phyloP scores from a whole-genome alignment of 2,113 vertebrate genomes.

The Sitta europaea region DNA sequence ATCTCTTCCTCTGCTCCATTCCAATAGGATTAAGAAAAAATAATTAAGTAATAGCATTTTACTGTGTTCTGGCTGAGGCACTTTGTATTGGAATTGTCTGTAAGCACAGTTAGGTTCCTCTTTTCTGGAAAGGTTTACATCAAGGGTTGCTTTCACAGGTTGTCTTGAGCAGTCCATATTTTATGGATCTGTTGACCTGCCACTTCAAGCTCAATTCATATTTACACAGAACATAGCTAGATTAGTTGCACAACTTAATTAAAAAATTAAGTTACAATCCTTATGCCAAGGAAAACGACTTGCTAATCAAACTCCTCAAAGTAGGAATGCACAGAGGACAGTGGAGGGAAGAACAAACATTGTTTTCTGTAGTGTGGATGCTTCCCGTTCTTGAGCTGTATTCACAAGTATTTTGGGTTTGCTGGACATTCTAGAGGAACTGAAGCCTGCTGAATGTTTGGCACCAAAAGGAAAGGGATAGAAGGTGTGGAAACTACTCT shows the following conservation, averaged over 20 bases:
- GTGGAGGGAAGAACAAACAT: background rate
- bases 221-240: background rate
- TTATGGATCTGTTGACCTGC: background rate
- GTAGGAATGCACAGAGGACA: background rate
- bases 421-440: background rate
- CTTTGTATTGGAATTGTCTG: background rate
- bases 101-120: background rate
- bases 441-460: background rate
- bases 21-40: background rate
- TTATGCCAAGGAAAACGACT: background rate
- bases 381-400: background rate
- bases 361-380: background rate
- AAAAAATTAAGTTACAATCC: background rate
- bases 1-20: background rate
- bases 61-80: background rate
- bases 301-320: background rate
- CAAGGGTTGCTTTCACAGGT: background rate
- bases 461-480: background rate
- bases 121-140: background rate
- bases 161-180: background rate
- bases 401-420: background rate
- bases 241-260: background rate
- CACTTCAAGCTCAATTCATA: background rate
- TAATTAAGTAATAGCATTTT: background rate
- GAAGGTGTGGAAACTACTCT: background rate